Base-by-base conservation (phyloP, 2,888 invertebrate genomes). In the Ophraella communa region DNA sequence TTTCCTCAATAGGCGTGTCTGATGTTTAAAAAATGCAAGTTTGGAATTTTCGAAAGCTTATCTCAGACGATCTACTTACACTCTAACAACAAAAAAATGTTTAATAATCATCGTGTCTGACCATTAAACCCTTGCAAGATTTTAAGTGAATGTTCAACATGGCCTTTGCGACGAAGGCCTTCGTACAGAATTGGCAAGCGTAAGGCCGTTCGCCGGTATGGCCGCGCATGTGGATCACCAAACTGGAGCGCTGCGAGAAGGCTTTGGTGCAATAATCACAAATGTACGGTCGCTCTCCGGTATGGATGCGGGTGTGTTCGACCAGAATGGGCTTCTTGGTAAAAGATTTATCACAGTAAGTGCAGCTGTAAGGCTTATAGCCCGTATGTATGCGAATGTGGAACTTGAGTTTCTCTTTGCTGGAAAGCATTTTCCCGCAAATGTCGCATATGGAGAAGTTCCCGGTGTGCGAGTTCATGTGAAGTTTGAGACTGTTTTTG, bases 161-260 rank as follows among this genome's bases (percentile, higher is more conserved):
- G 7, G 87, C 87, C 77, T 86, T 86, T 66, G 88, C 87, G 23
- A 87, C 87, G 79, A 88, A 88, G 21, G 86, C 87, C 75, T 87
- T 87, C 2, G 84, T 83, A 78, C 88, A 88, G 70, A 86, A 80
- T 65, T 79, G 83, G 77, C 88, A 88, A 60, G 80, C 82, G 81
- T 87, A 88, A 0, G 88, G 88, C 67, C 86, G 83, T 70, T 87
- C 86, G 27, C 88, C 88, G 65, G 86, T 87, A 81, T 88, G 88
- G 76, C 87, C 86, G 74, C 88, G 81, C 79, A 87, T 87, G 78
- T 89, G 89, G 66, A 88, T 88, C 67, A 87, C 87, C 68, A 88
- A 84, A 68, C 88, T 88, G 69, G 87, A 87, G 14, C 87, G 82
- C 80, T 88, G 88, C 27, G 86, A 85, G 82, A 88, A 88, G 11